A percentile compares a stretch with the other conserved stretches of the same genome.
These are phyloP conservation scores for Tipula unca DNA, from an alignment of 2,888 invertebrate genomes.

Conservation along the genomic window DNA sequence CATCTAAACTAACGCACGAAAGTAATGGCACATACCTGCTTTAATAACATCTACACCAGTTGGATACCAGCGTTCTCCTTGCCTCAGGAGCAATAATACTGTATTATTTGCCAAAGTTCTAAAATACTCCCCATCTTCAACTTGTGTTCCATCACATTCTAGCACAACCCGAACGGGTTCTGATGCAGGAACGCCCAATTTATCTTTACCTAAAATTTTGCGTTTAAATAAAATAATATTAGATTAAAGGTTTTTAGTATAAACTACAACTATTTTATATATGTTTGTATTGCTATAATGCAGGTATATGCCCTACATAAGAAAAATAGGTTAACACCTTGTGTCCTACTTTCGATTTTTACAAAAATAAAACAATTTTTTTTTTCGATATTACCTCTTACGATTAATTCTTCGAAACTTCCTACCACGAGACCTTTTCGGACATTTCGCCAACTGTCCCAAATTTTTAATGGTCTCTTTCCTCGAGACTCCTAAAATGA, in stretches of 20 bases:
- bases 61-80: conserved; percentile 88
- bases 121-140: conserved; percentile 95
- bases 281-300: neutral
- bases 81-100: conserved; percentile 76
- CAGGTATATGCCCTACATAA: conserved; percentile 1
- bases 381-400: conserved; percentile 52
- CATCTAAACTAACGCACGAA: neutral
- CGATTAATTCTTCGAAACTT: conserved; percentile 81
- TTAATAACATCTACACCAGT: conserved; percentile 91
- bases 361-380: neutral
- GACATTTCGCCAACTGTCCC: conserved; percentile 90
- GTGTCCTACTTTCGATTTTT: conserved; percentile 17
- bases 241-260: neutral
- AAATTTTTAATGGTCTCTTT: conserved; percentile 95
- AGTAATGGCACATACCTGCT: conserved; percentile 64
- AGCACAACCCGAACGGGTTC: conserved; percentile 85
- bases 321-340: neutral
- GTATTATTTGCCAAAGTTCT: conserved; percentile 87
- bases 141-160: conserved; percentile 93
- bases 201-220: conserved; percentile 66
- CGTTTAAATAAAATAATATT: neutral
- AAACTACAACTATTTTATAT: neutral
- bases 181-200: conserved; percentile 75
- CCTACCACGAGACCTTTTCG: conserved; percentile 88
- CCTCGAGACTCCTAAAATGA: conserved; percentile 79